Base-by-base conservation (phyloP, 2,797 vertebrate genomes). In the Neoniphon sammara region DNA sequence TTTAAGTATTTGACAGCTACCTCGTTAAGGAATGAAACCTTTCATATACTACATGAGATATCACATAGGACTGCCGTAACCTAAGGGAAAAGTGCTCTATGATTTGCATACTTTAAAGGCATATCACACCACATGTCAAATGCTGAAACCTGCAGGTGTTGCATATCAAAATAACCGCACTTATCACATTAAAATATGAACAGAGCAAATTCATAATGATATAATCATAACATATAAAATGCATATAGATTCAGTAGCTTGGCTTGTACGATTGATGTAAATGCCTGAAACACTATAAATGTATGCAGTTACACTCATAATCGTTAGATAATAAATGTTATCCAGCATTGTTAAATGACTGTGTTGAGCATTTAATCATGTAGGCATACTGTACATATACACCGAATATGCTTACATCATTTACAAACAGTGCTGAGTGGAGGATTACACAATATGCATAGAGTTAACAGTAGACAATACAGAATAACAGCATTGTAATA, bases 151-250 rank as follows among this genome's bases (percentile, higher is more conserved):
- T 66, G 49, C 44, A 15, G 23, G 20, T 5, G 20, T 15, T 42
- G 34, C 42, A 60, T 6, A 66, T 49, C 12, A 21, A n/a, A 25
- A 52, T 2, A 59, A 42, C 7, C n/a, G 34, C 3, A 44, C 3
- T 31, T 20, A 52, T 70, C 46, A 34, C 27, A 25, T 17, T 23
- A n/a, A 62, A 46, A 44, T 36, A 63, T 72, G 11, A 17, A 42
- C 20, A 27, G 1, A 8, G 7, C 7, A 3, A 14, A 20, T 47
- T 62, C 10, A 18, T 2, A 46, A 9, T 5, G 3, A 39, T 15
- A 17, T 12, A 31, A 53, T 66, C 21, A 39, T 17, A 70, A 36
- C 7, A 55, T 21, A 55, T 17, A 12, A 0, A 23, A 4, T 15
- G 31, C 47, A 60, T 20, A n/a, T 14, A 9, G 2, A 54, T 42